These are phyloP conservation scores for Odontomyia ornata DNA, from an alignment of 2,888 invertebrate genomes.

Conservation along the genomic window DNA sequence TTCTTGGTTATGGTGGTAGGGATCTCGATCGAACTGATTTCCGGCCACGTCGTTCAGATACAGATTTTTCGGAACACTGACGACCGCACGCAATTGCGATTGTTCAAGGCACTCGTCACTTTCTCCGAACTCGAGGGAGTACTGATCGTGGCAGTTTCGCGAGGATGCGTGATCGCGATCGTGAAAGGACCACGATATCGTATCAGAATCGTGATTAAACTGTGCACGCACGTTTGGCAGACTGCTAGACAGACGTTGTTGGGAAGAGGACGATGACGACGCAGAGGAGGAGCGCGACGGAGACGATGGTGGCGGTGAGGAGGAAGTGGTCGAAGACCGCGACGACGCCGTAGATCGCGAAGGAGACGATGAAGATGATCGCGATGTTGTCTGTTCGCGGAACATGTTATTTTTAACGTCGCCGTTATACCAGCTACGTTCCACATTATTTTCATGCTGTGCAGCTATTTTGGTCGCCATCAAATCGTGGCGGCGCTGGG, in stretches of 20 bases:
- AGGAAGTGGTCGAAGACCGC: conserved; percentile 48
- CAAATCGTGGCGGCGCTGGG: background rate
- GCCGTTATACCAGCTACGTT: conserved; percentile 41
- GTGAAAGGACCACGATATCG: conserved; percentile 26
- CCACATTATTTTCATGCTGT: conserved; percentile 44
- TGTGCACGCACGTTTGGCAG: conserved; percentile 61
- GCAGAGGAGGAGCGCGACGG: conserved; percentile 54
- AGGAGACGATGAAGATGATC: conserved; percentile 57
- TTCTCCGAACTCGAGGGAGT: background rate
- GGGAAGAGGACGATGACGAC: conserved; percentile 48
- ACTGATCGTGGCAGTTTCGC: conserved; percentile 12
- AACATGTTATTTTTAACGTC: conserved; percentile 44
- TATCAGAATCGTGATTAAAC: conserved; percentile 43
- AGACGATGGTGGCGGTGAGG: conserved; percentile 56
- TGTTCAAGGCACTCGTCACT: conserved; percentile 26
- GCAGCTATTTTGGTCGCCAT: conserved; percentile 50
- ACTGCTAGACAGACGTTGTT: conserved; percentile 55
- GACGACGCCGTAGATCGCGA: conserved; percentile 53
- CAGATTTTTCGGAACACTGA: conserved; percentile 74
- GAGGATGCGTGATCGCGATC: conserved; percentile 32
- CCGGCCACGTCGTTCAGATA: conserved; percentile 66
- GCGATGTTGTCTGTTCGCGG: conserved; percentile 53
- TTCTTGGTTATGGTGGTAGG: background rate
- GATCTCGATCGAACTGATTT: background rate
- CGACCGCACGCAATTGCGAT: conserved; percentile 56